Conservation (phyloP, 2,888 invertebrate species). For the Perithous albicinctus region DNA sequence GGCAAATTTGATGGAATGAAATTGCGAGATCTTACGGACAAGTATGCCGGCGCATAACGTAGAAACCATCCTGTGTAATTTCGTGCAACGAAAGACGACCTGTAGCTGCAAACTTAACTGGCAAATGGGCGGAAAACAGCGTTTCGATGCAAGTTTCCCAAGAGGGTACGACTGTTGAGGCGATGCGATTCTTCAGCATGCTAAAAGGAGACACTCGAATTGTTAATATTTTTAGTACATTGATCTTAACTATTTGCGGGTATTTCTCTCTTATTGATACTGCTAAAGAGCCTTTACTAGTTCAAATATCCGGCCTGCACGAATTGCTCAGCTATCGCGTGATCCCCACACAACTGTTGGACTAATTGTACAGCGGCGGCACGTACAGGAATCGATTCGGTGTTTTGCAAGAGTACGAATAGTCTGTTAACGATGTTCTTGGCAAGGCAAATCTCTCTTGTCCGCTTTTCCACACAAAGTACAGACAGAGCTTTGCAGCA, state of each 20-base stretch:
- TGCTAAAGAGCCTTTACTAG: constrained; percentile 71
- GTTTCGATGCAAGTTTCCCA: constrained; percentile 88
- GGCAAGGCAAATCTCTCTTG: constrained; percentile 69
- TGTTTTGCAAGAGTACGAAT: constrained; percentile 70
- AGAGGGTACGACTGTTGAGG: constrained; percentile 84
- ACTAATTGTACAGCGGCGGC: constrained; percentile 74
- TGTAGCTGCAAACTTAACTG: constrained; percentile 88
- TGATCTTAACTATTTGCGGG: background rate
- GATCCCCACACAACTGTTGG: constrained; percentile 73
- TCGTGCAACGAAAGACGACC: constrained; percentile 88
- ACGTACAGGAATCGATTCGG: constrained; percentile 73
- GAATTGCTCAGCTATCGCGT: constrained; percentile 71
- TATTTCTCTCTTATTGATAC: background rate
- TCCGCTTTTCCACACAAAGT: constrained; percentile 71
- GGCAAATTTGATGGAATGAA: background rate
- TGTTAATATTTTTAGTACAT: background rate
- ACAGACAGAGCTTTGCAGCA: constrained; percentile 73
- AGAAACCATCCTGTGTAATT: constrained; percentile 85
- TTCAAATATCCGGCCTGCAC: constrained; percentile 74
- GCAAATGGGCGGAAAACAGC: constrained; percentile 87
- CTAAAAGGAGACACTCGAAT: constrained; percentile 78
- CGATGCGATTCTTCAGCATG: constrained; percentile 85
- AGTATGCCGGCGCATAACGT: constrained; percentile 75
- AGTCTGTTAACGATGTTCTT: constrained; percentile 69
- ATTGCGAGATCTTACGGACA: constrained; percentile 75